phyloP scores from a whole-genome alignment of 1,140 invertebrate genomes.

The Drosophila novamexicana region DNA sequence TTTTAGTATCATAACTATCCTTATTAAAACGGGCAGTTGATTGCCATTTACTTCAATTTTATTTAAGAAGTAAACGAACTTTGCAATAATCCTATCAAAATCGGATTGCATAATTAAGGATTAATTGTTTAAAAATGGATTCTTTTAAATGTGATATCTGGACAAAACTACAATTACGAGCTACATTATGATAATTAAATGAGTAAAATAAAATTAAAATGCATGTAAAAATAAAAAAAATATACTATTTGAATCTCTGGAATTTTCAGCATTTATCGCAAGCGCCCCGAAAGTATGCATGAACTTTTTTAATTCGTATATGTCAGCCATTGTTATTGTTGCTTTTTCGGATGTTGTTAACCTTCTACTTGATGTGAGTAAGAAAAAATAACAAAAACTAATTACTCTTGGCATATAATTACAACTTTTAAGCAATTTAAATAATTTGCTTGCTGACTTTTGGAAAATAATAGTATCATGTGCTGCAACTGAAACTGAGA shows the following conservation, averaged over 20 bases:
- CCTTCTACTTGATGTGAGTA: slow-evolving; percentile 6
- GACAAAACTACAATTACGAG: too few species aligned
- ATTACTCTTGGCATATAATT: slow-evolving; percentile 70
- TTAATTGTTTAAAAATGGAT: too few species aligned
- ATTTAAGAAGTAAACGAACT: too few species aligned
- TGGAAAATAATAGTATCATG: slow-evolving; percentile 63
- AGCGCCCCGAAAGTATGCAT: slow-evolving; percentile 70
- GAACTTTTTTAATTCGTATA: slow-evolving; percentile 10
- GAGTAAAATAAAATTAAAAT: not conserved
- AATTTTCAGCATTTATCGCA: not conserved
- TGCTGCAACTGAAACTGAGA: slow-evolving; percentile 28
- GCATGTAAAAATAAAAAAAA: not conserved
- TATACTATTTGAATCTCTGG: not conserved
- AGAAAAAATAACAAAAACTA: slow-evolving; percentile 54
- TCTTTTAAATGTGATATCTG: too few species aligned
- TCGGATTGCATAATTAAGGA: too few species aligned
- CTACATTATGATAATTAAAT: too few species aligned
- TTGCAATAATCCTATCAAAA: too few species aligned
- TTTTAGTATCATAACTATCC: too few species aligned
- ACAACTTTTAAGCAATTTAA: slow-evolving; percentile 77
- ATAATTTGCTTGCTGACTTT: slow-evolving; percentile 75
- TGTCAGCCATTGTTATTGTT: slow-evolving; percentile 33
- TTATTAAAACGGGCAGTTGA: too few species aligned
- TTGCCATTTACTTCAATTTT: too few species aligned
- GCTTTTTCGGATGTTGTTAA: slow-evolving; percentile 9